Evolutionary conservation across 2,113 vertebrate species (phyloP), one percentile per base, ranked within the genome.

Genomic region (Acrocephalus kingi): DNA sequence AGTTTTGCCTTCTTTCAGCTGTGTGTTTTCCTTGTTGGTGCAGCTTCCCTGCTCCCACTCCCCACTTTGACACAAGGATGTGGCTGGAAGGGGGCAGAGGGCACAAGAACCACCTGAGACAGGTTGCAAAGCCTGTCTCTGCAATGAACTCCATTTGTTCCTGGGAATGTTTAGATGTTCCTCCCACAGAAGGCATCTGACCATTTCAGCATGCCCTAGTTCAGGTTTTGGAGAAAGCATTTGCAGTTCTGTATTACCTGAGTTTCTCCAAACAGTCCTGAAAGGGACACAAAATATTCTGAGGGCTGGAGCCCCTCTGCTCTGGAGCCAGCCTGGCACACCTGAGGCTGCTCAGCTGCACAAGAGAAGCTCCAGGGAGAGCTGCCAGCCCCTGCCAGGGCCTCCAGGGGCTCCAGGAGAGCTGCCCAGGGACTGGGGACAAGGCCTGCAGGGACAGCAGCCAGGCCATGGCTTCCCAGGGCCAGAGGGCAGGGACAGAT

Each of bases 221-320:
- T 78, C 41, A 35, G 35, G 52, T 51, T 56, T 7, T 74, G 51
- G 45, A 39, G 30, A 74, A 27, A 27, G 15, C 14, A 9, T 56
- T 58, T 67, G 28, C 19, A 39, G n/a, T 37, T 51, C 45, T 67
- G 10, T 24, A 9, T 62, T 71, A n/a, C 16, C 17, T 59, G 62
- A 68, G 14, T 48, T 64, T 56, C 28, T 63, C 39, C 66, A 51
- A 59, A 41, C 8, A 56, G 2, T 63, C 59, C 33, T 52, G 39
- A 43, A 71, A 64, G 7, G 14, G 21, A 8, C 28, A 39, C 5
- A 39, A 20, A 27, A n/a, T 24, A 7, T 5, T 66, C 8, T 0
- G 1, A 35, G 30, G 43, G 3, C 21, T 78, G 88, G 22, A 82
- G 6, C 7, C 17, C 8, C 24, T 74, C 12, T 68, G 4, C 66